Conservation (phyloP, 2,113 vertebrate genomes). For the Atlantisia rogersi region DNA sequence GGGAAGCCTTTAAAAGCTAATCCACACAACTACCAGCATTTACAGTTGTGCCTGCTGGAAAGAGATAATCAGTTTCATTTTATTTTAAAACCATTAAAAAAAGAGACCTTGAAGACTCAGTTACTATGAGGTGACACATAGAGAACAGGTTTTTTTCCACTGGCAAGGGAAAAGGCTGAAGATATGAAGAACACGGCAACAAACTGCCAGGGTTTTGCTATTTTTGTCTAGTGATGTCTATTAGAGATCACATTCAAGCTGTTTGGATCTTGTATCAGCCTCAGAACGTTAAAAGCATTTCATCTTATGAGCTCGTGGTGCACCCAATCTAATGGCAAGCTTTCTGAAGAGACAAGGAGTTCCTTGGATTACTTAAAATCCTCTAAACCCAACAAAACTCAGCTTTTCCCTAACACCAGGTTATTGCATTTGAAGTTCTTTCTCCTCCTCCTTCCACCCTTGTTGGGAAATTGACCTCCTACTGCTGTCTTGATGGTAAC, state of each 20-base stretch:
- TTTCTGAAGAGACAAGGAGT: neutral
- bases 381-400: neutral
- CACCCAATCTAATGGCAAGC: neutral
- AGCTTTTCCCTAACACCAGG: neutral
- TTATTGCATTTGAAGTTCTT: neutral
- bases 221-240: neutral
- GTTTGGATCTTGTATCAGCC: neutral
- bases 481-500: neutral
- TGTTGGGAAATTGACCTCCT: neutral
- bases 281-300: neutral
- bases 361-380: neutral
- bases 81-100: slow-evolving; percentile 23
- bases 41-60: slow-evolving; percentile 16
- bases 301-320: neutral
- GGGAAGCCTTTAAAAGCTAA: neutral
- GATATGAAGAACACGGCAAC: neutral
- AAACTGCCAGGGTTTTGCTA: neutral
- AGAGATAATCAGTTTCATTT: slow-evolving; percentile 12
- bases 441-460: neutral
- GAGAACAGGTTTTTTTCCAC: neutral
- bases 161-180: neutral
- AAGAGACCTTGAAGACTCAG: neutral
- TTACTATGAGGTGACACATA: neutral
- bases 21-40: neutral
- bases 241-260: neutral